These are phyloP conservation scores for Sanderia malayensis DNA, from an alignment of 30 jellyfish, hydroid and myxozoan genomes.

Conservation along the genomic window DNA sequence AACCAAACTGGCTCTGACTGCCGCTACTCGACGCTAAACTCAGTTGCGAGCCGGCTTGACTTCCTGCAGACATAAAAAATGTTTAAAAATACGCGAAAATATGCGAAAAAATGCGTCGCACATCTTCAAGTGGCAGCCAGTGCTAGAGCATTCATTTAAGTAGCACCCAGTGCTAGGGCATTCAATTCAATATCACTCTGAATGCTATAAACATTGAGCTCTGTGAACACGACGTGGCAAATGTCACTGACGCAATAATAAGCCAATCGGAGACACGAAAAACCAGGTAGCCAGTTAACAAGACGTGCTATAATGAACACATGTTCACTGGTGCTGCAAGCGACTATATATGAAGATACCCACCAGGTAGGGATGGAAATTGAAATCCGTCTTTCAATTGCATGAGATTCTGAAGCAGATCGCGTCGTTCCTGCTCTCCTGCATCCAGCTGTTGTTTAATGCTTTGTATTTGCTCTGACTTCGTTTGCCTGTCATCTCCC, in stretches of 20 bases:
- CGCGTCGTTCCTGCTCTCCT: conserved; percentile 87
- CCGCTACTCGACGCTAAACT: conserved; percentile 64
- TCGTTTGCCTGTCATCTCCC: conserved; percentile 60
- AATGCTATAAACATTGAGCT: too few relatives aligned
- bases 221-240: too few relatives aligned
- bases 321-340: background rate
- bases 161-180: too few relatives aligned
- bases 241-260: too few relatives aligned
- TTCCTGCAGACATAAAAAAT: too few relatives aligned
- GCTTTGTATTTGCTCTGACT: conserved; percentile 70
- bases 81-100: too few relatives aligned
- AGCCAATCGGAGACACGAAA: too few relatives aligned
- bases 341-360: background rate
- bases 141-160: too few relatives aligned
- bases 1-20: conserved; percentile 46
- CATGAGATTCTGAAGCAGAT: conserved; percentile 62
- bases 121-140: too few relatives aligned
- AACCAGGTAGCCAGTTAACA: conserved; percentile 15
- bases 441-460: conserved; percentile 70
- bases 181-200: too few relatives aligned
- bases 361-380: conserved; percentile 60
- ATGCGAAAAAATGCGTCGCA: too few relatives aligned
- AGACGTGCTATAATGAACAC: background rate
- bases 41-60: conserved; percentile 58
- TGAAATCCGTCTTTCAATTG: conserved; percentile 68